Evolutionary conservation across 2,888 invertebrate species (phyloP), one percentile per base, ranked within the genome.

Genomic region (Eurytoma californica): DNA sequence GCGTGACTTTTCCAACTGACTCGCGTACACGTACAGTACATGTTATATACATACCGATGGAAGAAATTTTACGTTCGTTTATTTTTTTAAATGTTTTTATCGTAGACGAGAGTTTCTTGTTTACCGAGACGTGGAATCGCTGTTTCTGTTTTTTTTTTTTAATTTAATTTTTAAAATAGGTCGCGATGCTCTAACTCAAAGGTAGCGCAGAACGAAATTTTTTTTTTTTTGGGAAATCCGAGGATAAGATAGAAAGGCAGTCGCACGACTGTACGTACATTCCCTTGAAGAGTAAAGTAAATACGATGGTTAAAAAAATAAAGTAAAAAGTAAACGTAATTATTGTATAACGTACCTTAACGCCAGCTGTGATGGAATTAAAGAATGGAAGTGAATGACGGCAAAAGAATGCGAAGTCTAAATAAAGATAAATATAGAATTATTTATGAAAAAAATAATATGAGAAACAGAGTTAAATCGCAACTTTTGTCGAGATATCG

Each of bases 321-420:
- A 60, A 58, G 39, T 39, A 14, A 24, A 47, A 53, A 65, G 47
- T 74, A 74, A 55, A 74, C 47, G 61, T 65, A 73, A 72, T 65
- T 75, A 63, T 9, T 78, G 72, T 74, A 72, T 74, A 72, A 82
- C 57, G 79, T 80, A 82, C 72, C 81, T 81, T 83, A 84, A 86
- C 84, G 84, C 81, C 83, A 86, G 85, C 87, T 87, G 86, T 87
- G 86, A 87, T 87, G 86, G 85, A 83, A 83, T 82, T 82, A 82
- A 84, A 81, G 82, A 83, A 82, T 82, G 83, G 82, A 77, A 80
- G 76, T 78, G 72, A 77, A 77, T 79, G 60, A 74, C 72, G 79
- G 79, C 47, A 77, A 77, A 79, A 68, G 67, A 81, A 80, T 70
- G 81, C 73, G 72, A 82, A 74, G 51, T 60, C 16, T 63, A 63